A percentile compares a stretch with the other conserved stretches of the same genome.
Conservation (phyloP, 2,113 vertebrate species). For the Pseudonaja textilis region DNA sequence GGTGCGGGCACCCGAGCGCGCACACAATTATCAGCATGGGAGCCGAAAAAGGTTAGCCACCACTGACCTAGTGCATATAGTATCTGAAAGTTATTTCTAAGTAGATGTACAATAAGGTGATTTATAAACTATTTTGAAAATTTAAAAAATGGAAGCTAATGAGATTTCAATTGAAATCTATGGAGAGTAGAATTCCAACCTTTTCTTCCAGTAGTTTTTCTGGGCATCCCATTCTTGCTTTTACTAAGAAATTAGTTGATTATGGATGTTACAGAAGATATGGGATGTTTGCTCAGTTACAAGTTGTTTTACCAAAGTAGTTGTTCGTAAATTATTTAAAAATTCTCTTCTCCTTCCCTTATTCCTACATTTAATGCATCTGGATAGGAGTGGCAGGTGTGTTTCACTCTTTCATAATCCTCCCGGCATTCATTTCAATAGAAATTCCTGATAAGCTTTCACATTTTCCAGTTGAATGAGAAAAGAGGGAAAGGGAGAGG, state of each 20-base stretch:
- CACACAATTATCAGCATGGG: no score
- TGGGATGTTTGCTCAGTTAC: slow-evolving; percentile 37
- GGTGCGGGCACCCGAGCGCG: no score
- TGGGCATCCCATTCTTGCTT: not conserved
- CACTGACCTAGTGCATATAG: not conserved
- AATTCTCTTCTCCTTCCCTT: slow-evolving; percentile 45
- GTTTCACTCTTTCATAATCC: slow-evolving; percentile 29
- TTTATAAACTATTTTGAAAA: not conserved
- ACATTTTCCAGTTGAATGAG: slow-evolving; percentile 25
- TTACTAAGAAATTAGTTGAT: not conserved
- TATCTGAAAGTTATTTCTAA: not conserved
- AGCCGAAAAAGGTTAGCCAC: no score
- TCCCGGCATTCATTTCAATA: slow-evolving; percentile 55
- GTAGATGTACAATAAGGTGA: not conserved
- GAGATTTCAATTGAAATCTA: not conserved
- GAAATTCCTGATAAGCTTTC: slow-evolving; percentile 61
- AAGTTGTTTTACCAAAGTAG: slow-evolving; percentile 51
- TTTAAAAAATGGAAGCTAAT: not conserved
- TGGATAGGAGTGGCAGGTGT: slow-evolving; percentile 64
- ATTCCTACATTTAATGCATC: slow-evolving; percentile 61
- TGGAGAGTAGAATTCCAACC: not conserved
- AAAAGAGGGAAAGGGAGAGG: slow-evolving; percentile 58
- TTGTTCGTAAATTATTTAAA: slow-evolving; percentile 49
- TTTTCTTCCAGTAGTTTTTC: not conserved
- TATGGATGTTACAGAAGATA: not conserved